Percentiles rank a stretch among this genome's conserved stretches.
phyloP scores from a whole-genome alignment of 35 echinoderm and acorn worm species.

The Amphiura filiformis region DNA sequence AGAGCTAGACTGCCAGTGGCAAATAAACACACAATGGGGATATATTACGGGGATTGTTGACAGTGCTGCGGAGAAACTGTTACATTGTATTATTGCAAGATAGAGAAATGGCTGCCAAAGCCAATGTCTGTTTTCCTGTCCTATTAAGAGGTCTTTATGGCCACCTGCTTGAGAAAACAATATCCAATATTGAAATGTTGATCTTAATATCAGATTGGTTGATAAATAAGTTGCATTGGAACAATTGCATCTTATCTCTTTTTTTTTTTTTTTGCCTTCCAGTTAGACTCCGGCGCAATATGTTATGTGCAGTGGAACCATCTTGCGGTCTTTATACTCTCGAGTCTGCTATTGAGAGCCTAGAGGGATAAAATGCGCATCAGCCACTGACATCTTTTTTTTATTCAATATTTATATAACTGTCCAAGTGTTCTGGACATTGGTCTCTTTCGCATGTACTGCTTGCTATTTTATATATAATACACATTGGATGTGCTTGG shows the following conservation, averaged over 20 bases:
- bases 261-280: not conserved
- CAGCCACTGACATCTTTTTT: not conserved
- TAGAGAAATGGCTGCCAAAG: slow-evolving; percentile 5
- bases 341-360: not conserved
- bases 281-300: not conserved
- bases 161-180: slow-evolving; percentile 3
- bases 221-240: slow-evolving; percentile 5
- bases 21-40: slow-evolving; percentile 11
- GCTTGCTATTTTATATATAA: too few species aligned
- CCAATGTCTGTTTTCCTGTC: slow-evolving; percentile 13
- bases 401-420: not conserved
- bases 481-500: too few species aligned
- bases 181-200: slow-evolving; percentile 15
- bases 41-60: slow-evolving; percentile 14
- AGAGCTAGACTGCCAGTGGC: slow-evolving; percentile 9
- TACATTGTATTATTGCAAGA: slow-evolving; percentile 15
- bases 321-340: not conserved
- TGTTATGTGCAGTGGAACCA: too few species aligned
- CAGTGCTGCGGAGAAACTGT: slow-evolving; percentile 8
- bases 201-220: slow-evolving; percentile 12
- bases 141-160: slow-evolving; percentile 14
- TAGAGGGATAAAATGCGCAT: not conserved
- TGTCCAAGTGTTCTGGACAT: not conserved
- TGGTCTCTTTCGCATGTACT: not conserved
- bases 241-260: slow-evolving; percentile 4